Conservation (phyloP, 2,113 vertebrate genomes). For the Cygnus atratus region DNA sequence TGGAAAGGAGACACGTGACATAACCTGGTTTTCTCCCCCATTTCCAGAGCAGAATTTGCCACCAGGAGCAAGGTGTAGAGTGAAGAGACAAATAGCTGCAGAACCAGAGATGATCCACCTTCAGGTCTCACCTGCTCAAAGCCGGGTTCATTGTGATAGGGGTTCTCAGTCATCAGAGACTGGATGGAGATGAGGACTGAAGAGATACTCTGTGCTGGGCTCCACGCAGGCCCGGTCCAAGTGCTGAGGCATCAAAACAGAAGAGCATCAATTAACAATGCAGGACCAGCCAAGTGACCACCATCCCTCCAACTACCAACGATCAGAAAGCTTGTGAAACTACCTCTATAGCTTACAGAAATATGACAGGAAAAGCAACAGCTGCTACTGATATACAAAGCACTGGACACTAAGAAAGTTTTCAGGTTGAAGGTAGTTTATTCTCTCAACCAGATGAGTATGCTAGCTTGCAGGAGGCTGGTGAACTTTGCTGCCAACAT, state of each 20-base stretch:
- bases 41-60: not conserved
- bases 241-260: conserved; percentile 79
- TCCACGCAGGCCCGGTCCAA: conserved; percentile 98
- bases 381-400: not conserved
- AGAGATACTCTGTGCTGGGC: conserved; percentile 97
- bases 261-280: not conserved
- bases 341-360: not conserved
- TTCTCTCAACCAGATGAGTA: not conserved
- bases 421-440: not conserved
- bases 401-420: not conserved
- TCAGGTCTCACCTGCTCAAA: conserved; percentile 90
- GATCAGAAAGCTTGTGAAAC: not conserved
- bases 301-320: not conserved
- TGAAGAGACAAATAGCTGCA: not conserved
- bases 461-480: not conserved
- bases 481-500: not conserved
- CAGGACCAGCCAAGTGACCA: not conserved
- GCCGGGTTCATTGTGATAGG: conserved; percentile 97
- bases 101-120: not conserved
- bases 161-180: conserved; percentile 98
- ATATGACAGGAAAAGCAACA: not conserved
- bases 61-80: not conserved
- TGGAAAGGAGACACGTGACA: not conserved
- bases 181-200: conserved; percentile 99
- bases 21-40: not conserved